Evolutionary conservation across 2,113 vertebrate species (phyloP).

Genomic region (Calyptommatus sinebrachiatus): DNA sequence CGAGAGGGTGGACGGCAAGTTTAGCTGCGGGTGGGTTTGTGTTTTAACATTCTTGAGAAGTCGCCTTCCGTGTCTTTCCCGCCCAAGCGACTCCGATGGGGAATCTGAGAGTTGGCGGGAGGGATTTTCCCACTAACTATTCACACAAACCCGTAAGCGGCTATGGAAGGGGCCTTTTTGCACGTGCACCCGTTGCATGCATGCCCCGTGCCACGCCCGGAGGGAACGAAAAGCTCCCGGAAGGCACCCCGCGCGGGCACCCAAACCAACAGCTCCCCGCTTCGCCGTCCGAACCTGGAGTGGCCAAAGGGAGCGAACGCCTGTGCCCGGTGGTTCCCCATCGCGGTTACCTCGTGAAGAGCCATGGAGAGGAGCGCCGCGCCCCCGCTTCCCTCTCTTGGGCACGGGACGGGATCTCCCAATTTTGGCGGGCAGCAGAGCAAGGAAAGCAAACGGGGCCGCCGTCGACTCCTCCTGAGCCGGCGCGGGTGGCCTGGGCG

Average conservation of each 20-base stretch:
- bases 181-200: background rate
- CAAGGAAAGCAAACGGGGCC: background rate
- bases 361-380: conserved; percentile 46
- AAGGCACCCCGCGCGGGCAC: background rate
- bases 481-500: too few relatives aligned
- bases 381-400: too few relatives aligned
- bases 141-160: background rate
- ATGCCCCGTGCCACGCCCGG: background rate
- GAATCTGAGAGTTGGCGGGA: background rate
- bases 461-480: background rate
- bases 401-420: background rate
- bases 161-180: background rate
- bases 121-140: too few relatives aligned
- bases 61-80: too few relatives aligned
- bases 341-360: conserved; percentile 55
- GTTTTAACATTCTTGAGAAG: too few relatives aligned
- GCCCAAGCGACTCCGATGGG: background rate
- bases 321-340: too few relatives aligned
- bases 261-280: too few relatives aligned
- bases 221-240: background rate
- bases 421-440: background rate
- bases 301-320: too few relatives aligned
- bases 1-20: background rate
- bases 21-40: background rate
- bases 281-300: background rate